phyloP scores from a whole-genome alignment of 2,888 invertebrate species.

The Sphinx pinastri region DNA sequence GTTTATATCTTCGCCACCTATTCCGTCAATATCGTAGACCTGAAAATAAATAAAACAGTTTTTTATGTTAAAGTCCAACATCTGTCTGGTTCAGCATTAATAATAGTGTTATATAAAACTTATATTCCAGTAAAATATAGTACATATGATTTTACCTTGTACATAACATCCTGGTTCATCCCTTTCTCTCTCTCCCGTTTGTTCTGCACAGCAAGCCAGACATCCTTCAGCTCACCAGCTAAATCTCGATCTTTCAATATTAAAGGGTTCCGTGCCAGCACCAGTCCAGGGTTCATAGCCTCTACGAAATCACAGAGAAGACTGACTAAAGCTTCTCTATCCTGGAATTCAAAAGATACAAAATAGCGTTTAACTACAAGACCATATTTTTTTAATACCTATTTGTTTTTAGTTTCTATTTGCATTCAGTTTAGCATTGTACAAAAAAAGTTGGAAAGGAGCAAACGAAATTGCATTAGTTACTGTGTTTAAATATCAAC shows the following conservation, averaged over 20 bases:
- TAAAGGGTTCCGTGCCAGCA: slow-evolving; percentile 83
- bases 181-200: slow-evolving; percentile 83
- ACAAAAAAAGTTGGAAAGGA: too few relatives aligned
- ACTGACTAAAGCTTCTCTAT: slow-evolving; percentile 87
- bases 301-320: slow-evolving; percentile 89
- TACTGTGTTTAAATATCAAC: too few relatives aligned
- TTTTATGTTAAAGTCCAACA: background rate
- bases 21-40: slow-evolving; percentile 81
- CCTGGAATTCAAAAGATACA: slow-evolving; percentile 63
- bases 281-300: slow-evolving; percentile 87
- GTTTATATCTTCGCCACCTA: slow-evolving; percentile 67
- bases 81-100: too few relatives aligned
- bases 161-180: slow-evolving; percentile 74
- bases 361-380: background rate
- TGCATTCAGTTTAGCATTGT: background rate
- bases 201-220: slow-evolving; percentile 88
- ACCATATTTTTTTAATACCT: background rate
- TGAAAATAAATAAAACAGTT: slow-evolving; percentile 46
- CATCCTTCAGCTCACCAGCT: slow-evolving; percentile 89
- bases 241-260: slow-evolving; percentile 88
- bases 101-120: too few relatives aligned
- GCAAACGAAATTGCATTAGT: too few relatives aligned
- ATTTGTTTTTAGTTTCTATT: too few relatives aligned
- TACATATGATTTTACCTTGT: slow-evolving; percentile 59
- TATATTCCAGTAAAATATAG: too few relatives aligned